Conservation (phyloP, 35 echinoderm and acorn worm species). For the Lytechinus variegatus region DNA sequence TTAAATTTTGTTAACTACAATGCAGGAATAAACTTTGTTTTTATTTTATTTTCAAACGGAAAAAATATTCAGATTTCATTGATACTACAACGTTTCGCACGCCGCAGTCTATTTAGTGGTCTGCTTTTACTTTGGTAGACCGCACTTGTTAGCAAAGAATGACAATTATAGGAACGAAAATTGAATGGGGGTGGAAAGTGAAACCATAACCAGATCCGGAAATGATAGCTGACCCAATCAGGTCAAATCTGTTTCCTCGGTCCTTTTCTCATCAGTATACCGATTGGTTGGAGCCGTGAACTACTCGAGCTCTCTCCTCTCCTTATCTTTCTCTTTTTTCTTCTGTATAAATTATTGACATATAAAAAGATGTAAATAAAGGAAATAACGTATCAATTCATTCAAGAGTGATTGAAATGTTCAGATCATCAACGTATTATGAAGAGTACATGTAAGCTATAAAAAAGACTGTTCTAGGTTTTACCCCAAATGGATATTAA, state of each 20-base stretch:
- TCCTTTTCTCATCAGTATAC: not conserved
- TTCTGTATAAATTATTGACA: not conserved
- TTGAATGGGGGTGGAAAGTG: not conserved
- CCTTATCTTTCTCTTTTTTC: not conserved
- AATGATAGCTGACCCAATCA: not conserved
- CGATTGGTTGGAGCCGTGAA: too few relatives aligned
- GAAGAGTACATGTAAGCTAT: too few relatives aligned
- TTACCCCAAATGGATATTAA: too few relatives aligned
- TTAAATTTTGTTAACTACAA: not conserved
- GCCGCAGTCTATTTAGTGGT: not conserved
- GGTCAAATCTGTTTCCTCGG: not conserved
- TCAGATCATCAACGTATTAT: too few relatives aligned
- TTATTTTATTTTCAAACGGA: too few relatives aligned
- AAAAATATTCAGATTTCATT: too few relatives aligned
- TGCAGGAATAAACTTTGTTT: too few relatives aligned
- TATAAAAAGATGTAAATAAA: too few relatives aligned
- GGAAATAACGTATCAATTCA: too few relatives aligned
- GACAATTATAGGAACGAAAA: not conserved
- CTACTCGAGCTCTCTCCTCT: not conserved
- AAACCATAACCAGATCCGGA: not conserved
- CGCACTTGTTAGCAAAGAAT: not conserved
- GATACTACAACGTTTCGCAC: not conserved
- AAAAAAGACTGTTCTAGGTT: too few relatives aligned
- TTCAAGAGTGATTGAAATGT: too few relatives aligned
- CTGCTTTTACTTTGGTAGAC: not conserved